These are phyloP conservation scores for Rattus rattus DNA, from an alignment of 2,113 vertebrate species.

Conservation along the genomic window DNA sequence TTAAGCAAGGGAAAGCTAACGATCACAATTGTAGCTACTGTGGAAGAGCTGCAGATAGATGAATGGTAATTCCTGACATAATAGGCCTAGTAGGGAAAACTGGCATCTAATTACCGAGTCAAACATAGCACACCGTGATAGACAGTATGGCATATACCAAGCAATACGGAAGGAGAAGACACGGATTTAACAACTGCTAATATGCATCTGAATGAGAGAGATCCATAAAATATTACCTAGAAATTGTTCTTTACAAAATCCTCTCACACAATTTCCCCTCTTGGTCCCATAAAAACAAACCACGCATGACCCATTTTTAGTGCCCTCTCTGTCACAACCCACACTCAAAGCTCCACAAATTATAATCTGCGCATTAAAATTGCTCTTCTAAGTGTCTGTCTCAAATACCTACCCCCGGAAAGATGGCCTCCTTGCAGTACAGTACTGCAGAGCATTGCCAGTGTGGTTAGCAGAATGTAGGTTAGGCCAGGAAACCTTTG, in stretches of 20 bases:
- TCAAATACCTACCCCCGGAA: not conserved
- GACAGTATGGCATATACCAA: not conserved
- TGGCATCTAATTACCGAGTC: not conserved
- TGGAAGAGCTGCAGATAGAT: not conserved
- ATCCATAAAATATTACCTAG: not conserved
- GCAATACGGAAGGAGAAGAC: not conserved
- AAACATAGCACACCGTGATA: accelerated
- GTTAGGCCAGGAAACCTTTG: slow-evolving; percentile 41
- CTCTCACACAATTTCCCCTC: not conserved
- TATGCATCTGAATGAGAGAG: not conserved
- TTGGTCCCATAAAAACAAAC: not conserved
- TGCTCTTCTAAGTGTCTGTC: not conserved
- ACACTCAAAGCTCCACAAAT: not conserved
- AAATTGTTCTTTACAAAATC: not conserved
- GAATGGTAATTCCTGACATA: too few species aligned
- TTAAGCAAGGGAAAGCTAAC: not conserved
- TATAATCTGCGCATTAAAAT: not conserved
- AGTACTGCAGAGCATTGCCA: not conserved
- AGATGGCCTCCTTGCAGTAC: not conserved
- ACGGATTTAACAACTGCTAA: not conserved
- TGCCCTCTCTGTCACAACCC: not conserved
- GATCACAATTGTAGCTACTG: not conserved
- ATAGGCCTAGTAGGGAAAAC: not conserved
- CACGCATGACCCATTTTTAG: not conserved
- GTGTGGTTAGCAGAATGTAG: not conserved